phyloP scores from a whole-genome alignment of 2,888 invertebrate genomes.

The Buathra laborator region DNA sequence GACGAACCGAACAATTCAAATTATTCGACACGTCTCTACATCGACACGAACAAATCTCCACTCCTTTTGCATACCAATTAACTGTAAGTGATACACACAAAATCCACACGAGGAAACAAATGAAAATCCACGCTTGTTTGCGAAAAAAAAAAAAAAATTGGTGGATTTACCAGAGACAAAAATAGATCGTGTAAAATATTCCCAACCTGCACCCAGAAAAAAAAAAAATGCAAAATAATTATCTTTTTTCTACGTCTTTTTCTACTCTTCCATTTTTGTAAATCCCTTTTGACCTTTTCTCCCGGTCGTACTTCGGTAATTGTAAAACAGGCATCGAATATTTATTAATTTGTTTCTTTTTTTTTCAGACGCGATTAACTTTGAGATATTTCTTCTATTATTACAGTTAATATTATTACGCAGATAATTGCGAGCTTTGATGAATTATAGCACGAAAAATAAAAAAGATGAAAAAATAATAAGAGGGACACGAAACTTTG shows the following conservation, averaged over 20 bases:
- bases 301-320: constrained; percentile 15
- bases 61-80: constrained; percentile 15
- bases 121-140: background rate
- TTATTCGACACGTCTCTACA: constrained; percentile 47
- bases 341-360: constrained; percentile 51
- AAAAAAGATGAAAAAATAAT: constrained; percentile 28
- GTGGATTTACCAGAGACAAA: constrained; percentile 33
- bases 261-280: constrained; percentile 71
- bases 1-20: constrained; percentile 40
- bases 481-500: constrained; percentile 47
- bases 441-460: constrained; percentile 37
- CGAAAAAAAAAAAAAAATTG: constrained; percentile 15
- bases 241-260: constrained; percentile 73
- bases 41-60: constrained; percentile 45
- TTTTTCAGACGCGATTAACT: constrained; percentile 18
- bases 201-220: background rate
- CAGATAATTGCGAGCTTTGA: constrained; percentile 43
- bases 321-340: constrained; percentile 58
- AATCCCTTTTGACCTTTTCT: constrained; percentile 11
- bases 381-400: constrained; percentile 42
- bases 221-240: constrained; percentile 51
- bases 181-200: constrained; percentile 34
- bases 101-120: background rate
- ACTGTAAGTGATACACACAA: constrained; percentile 17
- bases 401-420: constrained; percentile 38